Evolutionary conservation across 1,140 invertebrate genomes (phyloP).

Genomic region (Lithobius niger): DNA sequence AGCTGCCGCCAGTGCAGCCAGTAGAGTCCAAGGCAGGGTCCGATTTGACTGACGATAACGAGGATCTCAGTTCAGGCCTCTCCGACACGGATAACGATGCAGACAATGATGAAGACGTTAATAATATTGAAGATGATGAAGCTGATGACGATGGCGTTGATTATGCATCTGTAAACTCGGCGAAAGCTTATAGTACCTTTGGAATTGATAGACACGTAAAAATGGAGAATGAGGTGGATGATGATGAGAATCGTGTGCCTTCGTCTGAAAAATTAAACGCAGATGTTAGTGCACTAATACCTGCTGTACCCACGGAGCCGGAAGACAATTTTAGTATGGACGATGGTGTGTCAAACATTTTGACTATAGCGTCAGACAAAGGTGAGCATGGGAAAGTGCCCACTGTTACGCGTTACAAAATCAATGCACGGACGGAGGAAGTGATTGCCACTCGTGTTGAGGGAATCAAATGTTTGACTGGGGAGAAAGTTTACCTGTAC

Average conservation of each 20-base stretch:
- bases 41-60: not conserved
- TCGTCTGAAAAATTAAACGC: not conserved
- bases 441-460: constrained; percentile 32
- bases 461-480: constrained; percentile 29
- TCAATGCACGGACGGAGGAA: constrained; percentile 23
- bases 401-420: constrained; percentile 1
- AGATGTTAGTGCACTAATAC: constrained; percentile 2
- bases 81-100: constrained; percentile 3
- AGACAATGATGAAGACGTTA: not conserved
- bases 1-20: too few relatives aligned
- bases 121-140: not conserved
- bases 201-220: too few relatives aligned
- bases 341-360: not conserved
- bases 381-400: not conserved
- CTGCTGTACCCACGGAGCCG: constrained; percentile 2
- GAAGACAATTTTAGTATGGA: not conserved
- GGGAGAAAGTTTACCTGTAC: constrained; percentile 31
- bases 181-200: too few relatives aligned
- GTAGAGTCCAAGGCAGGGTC: not conserved
- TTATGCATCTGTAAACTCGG: too few relatives aligned
- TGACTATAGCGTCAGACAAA: not conserved
- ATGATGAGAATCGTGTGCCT: constrained; percentile 6
- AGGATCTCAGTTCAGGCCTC: constrained; percentile 4
- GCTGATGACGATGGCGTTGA: not conserved
- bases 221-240: not conserved